Conservation (phyloP, 2,797 vertebrate species). For the Ispidina lecontei region DNA sequence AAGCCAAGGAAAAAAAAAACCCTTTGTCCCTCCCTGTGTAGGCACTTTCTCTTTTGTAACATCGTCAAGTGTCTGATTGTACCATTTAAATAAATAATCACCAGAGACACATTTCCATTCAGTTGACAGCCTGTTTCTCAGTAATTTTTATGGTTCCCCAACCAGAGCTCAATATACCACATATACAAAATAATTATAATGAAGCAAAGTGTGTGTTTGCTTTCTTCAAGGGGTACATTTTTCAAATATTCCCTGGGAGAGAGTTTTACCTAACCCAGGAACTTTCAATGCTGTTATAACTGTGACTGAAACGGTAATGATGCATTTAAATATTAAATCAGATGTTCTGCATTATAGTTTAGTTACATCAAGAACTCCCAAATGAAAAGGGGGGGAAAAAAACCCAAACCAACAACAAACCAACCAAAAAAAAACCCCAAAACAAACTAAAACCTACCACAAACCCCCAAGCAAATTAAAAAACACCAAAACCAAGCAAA, state of each 20-base stretch:
- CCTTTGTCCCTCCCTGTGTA: not conserved
- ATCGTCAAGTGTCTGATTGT: not conserved
- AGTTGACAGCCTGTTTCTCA: not conserved
- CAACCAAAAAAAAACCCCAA: not conserved
- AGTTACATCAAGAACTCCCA: not conserved
- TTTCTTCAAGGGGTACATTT: not conserved
- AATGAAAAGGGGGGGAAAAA: not conserved
- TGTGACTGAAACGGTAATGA: conserved; percentile 14
- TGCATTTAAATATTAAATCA: conserved; percentile 55
- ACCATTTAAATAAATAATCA: conserved; percentile 59
- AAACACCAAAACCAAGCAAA: not conserved
- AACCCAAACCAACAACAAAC: not conserved
- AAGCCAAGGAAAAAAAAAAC: not conserved
- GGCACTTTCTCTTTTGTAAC: not conserved
- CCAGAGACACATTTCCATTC: not conserved
- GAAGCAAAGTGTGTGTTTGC: not conserved
- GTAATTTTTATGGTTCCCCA: conserved; percentile 55
- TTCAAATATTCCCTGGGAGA: conserved; percentile 1
- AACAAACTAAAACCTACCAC: not conserved
- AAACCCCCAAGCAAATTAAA: not conserved
- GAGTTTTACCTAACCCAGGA: conserved; percentile 10
- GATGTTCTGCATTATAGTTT: conserved; percentile 15
- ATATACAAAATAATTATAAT: conserved; percentile 33
- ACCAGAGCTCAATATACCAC: not conserved
- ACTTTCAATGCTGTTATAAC: not conserved